phyloP scores from a whole-genome alignment of 2,888 invertebrate species.

The Drosophila parthenogenetica region DNA sequence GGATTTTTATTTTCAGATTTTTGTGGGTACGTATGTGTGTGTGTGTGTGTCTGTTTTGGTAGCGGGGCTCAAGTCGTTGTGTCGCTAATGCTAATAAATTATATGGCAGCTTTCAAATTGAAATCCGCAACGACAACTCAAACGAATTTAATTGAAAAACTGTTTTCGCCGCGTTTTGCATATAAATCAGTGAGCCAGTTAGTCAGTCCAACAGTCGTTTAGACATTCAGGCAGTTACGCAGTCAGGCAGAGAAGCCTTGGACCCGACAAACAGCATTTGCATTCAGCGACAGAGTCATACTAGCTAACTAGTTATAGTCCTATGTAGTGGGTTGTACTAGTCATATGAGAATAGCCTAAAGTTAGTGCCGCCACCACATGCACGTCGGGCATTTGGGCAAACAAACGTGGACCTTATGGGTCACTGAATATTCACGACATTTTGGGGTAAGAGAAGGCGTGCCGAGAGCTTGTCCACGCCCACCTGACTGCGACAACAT shows the following conservation, averaged over 20 bases:
- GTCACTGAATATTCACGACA: slow-evolving; percentile 76
- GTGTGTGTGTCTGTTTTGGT: slow-evolving; percentile 11
- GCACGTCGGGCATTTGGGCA: slow-evolving; percentile 68
- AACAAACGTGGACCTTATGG: slow-evolving; percentile 75
- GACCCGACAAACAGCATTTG: slow-evolving; percentile 57
- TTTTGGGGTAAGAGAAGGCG: slow-evolving; percentile 1
- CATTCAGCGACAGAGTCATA: slow-evolving; percentile 39
- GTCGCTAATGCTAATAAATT: slow-evolving; percentile 78
- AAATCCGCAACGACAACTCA: slow-evolving; percentile 77
- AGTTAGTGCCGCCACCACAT: slow-evolving; percentile 57
- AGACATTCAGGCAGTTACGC: slow-evolving; percentile 13
- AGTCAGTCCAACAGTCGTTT: slow-evolving; percentile 23
- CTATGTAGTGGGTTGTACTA: slow-evolving; percentile 15
- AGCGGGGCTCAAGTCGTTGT: slow-evolving; percentile 65
- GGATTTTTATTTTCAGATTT: slow-evolving; percentile 19
- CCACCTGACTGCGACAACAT: slow-evolving; percentile 36
- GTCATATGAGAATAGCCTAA: slow-evolving; percentile 33
- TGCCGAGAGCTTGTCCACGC: slow-evolving; percentile 28
- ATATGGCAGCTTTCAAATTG: slow-evolving; percentile 78
- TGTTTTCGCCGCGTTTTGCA: slow-evolving; percentile 76
- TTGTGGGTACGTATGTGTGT: slow-evolving; percentile 12
- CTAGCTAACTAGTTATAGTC: slow-evolving; percentile 40
- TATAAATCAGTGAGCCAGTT: slow-evolving; percentile 66
- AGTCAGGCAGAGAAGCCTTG: slow-evolving; percentile 43
- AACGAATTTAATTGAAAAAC: slow-evolving; percentile 79